These are phyloP conservation scores for Atta texana DNA, from an alignment of 1,140 invertebrate genomes.

Conservation along the genomic window DNA sequence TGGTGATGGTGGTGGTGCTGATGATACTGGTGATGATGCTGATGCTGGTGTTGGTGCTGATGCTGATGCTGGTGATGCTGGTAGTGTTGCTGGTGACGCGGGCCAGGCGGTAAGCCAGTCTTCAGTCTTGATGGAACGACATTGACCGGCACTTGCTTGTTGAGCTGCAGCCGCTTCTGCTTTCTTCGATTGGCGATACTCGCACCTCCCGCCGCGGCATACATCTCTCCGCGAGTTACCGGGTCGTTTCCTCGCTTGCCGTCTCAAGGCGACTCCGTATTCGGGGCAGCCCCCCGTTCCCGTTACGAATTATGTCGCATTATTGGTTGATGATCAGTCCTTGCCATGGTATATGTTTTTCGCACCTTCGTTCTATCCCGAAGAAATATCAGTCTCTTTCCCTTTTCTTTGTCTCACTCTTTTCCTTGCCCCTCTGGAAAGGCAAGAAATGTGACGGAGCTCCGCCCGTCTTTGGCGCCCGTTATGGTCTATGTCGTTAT, in stretches of 20 bases:
- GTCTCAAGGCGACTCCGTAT: constrained; percentile 77
- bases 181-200: constrained; percentile 84
- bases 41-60: constrained; percentile 67
- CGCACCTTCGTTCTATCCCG: constrained; percentile 18
- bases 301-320: constrained; percentile 74
- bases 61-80: constrained; percentile 68
- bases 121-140: constrained; percentile 68
- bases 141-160: constrained; percentile 74
- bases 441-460: constrained; percentile 79
- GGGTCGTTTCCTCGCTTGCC: constrained; percentile 54
- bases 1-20: constrained; percentile 74
- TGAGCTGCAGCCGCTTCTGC: constrained; percentile 82
- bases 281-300: constrained; percentile 68
- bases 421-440: constrained; percentile 76
- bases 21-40: constrained; percentile 72
- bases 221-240: constrained; percentile 77
- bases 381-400: constrained; percentile 4
- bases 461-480: constrained; percentile 73
- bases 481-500: no score
- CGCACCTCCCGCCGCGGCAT: constrained; percentile 83
- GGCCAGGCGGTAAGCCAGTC: constrained; percentile 29
- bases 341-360: constrained; percentile 14
- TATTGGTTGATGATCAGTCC: constrained; percentile 25
- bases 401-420: constrained; percentile 28
- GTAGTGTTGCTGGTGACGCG: constrained; percentile 66